Evolutionary conservation across 1,140 invertebrate genomes (phyloP).

Genomic region (Nasonia vitripennis): DNA sequence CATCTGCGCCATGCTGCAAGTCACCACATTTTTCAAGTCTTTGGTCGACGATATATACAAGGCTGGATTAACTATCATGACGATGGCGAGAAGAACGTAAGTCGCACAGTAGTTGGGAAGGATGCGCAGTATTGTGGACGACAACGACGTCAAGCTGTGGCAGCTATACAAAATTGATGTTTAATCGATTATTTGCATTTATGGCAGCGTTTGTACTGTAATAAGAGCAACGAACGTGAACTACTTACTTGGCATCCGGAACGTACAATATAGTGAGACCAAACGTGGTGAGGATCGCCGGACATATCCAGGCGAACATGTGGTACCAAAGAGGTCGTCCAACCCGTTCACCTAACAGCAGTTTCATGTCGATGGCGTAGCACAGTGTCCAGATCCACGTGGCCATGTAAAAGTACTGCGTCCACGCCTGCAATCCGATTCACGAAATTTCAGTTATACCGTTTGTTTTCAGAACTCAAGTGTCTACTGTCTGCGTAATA

Average conservation of each 20-base stretch:
- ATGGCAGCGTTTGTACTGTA: background rate
- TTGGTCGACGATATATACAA: constrained; percentile 81
- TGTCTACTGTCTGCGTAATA: background rate
- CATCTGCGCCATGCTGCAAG: constrained; percentile 79
- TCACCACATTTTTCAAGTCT: constrained; percentile 79
- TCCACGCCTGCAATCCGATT: constrained; percentile 81
- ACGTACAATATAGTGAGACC: constrained; percentile 84
- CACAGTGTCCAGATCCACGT: constrained; percentile 90
- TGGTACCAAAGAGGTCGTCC: constrained; percentile 80
- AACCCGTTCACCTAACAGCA: constrained; percentile 79
- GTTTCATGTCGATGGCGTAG: constrained; percentile 87
- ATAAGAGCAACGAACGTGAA: background rate
- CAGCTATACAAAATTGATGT: constrained; percentile 78
- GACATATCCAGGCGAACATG: constrained; percentile 81
- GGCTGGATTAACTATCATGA: constrained; percentile 86
- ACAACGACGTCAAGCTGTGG: constrained; percentile 78
- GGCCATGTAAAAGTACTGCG: constrained; percentile 89
- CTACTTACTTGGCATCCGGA: constrained; percentile 84
- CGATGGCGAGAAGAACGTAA: constrained; percentile 82
- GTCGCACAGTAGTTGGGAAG: constrained; percentile 87
- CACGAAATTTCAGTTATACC: background rate
- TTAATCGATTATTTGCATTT: background rate
- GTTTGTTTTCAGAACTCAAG: background rate
- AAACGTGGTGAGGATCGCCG: constrained; percentile 80
- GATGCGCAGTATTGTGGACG: constrained; percentile 79